Evolutionary conservation across 2,797 vertebrate genomes (phyloP), one percentile per base, ranked within the genome.

Genomic region (Etheostoma perlongum): DNA sequence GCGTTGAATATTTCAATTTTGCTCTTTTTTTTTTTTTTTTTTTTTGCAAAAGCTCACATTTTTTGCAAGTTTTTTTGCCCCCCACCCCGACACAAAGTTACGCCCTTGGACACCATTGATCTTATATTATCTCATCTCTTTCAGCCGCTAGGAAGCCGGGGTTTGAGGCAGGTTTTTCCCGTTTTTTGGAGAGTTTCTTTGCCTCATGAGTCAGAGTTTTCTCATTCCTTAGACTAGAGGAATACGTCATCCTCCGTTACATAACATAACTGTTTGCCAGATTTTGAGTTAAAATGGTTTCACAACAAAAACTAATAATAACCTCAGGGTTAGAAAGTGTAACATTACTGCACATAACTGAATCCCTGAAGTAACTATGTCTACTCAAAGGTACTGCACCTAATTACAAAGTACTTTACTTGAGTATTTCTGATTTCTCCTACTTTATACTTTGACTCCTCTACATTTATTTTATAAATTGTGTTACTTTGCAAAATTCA

Each of bases 241-340:
- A n/a, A n/a, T 40, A 51, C 4, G 61, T 78, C 71, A 52, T 14
- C 25, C 4, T 47, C 42, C 14, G 2, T 15, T 36, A 44, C n/a
- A n/a, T 21, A 54, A 48, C 57, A 15, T 0, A 0, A n/a, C 18
- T 15, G 40, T 16, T 12, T 23, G 51, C 67, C 72, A 73, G 69
- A 68, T 21, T 10, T 23, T 2, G 44, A 23, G 27, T 4, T 4
- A 65, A 13, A 57, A 60, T 4, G 12, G 7, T 72, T 78, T 72
- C 68, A 67, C 72, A 68, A 73, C 23, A 40, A 1, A 2, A 67
- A 75, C 67, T 27, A n/a, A n/a, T 30, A 49, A 53, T 36, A 10
- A 61, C 65, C 67, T 44, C 58, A 2, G 44, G 1, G 23, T 44
- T 33, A 13, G 16, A 36, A 14, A 12, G n/a, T 12, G 21, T 11